Evolutionary conservation across 2,797 vertebrate species (phyloP), one percentile per base, ranked within the genome.

Genomic region (Enteromius afrohamiltoni): DNA sequence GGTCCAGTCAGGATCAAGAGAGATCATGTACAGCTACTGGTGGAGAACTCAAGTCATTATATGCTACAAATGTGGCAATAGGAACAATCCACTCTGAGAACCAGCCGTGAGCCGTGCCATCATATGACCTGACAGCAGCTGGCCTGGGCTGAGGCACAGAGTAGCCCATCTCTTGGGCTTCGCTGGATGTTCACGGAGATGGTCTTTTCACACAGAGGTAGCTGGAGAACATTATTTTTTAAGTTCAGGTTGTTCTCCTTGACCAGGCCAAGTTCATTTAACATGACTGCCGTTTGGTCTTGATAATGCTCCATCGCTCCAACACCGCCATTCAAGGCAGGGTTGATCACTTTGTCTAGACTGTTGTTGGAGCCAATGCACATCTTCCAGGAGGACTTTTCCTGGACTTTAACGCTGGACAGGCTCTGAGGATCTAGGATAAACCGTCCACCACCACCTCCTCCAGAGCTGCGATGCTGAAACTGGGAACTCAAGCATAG

Each of bases 141-240:
- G 92, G 96, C 96, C 21, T 95, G 96, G 90, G 95, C 93, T 53
- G 97, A 93, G 89, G 94, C 95, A 86, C 97, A 98, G 85, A 99
- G 95, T 89, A 98, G 95, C 77, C 96, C 96, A 42, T 98, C 98
- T 91, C 96, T 95, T 45, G 97, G 93, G 92, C 93, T 88, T 88
- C 95, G 96, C 93, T 97, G 96, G 93, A 99, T 98, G 93, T 98
- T 99, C 89, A 99, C 97, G 76, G 97, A 98, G 95, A 99, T 97
- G 80, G 96, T 98, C 94, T 98, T 99, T 94, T 99, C 98, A 70
- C 97, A 99, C 90, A 99, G 98, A 97, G 98, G 98, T 96, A 99
- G 97, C 95, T 99, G 97, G 81, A 99, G 95, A 89, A 98, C 93
- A 77, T 93, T 95, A 65, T 95, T 97, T 91, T 96, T 97, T 93